Percentiles rank a stretch among this genome's conserved stretches.
Conservation (phyloP, 2,113 vertebrate species). For the Irena cyanogastra region DNA sequence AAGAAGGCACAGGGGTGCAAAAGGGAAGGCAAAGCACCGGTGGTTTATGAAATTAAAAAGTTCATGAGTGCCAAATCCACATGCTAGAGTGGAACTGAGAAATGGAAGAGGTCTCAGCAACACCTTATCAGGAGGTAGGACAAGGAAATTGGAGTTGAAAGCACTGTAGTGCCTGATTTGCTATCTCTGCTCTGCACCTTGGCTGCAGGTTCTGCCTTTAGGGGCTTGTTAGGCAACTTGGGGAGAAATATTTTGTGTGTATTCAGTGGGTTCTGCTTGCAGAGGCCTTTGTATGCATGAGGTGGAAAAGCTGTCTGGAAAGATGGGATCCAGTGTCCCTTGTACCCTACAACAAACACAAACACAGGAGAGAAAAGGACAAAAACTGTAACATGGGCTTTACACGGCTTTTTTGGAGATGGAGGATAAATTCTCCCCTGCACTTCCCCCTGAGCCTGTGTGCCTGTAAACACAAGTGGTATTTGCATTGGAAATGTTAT, state of each 20-base stretch:
- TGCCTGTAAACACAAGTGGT: neutral
- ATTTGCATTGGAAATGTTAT: neutral
- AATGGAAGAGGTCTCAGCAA: neutral
- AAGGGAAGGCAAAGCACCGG: slow-evolving; percentile 23
- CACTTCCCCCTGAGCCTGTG: neutral
- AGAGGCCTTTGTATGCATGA: neutral
- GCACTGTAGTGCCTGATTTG: slow-evolving; percentile 2
- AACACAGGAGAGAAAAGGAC: neutral
- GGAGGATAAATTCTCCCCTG: neutral
- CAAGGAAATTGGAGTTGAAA: slow-evolving; percentile 42
- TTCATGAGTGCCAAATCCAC: neutral
- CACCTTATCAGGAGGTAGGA: neutral
- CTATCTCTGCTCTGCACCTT: slow-evolving; percentile 55
- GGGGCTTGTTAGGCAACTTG: neutral
- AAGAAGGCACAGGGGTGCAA: neutral
- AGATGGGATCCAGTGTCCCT: neutral
- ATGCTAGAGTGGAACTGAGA: neutral
- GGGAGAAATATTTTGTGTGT: neutral
- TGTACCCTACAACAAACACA: neutral
- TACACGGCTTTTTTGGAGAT: neutral
- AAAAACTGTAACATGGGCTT: rapidly evolving
- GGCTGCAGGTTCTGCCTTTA: slow-evolving; percentile 4
- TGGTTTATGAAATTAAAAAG: slow-evolving; percentile 65
- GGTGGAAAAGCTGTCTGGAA: neutral
- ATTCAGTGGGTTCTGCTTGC: neutral